Evolutionary conservation across 2,888 invertebrate species (phyloP), one percentile per base, ranked within the genome.

Genomic region (Lissonota sp.): DNA sequence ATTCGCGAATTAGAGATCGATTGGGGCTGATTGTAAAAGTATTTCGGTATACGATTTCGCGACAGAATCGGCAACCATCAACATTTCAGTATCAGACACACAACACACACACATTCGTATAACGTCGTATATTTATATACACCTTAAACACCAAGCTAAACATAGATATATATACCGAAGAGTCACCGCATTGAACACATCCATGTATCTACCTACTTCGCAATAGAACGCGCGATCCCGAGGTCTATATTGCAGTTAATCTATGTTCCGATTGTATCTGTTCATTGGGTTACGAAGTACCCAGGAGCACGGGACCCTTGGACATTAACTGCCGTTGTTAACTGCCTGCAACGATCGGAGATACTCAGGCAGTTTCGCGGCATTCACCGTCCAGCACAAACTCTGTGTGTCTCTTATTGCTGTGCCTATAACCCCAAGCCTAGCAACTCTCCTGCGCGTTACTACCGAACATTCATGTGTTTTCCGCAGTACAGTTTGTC

Each of bases 271-370:
- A 91, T 91, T 90, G 89, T 91, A 91, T 91, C 91, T 90, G 90
- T 86, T 90, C 90, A 90, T 91, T 90, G 90, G 91, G 88, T 88
- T 89, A 90, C 89, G 87, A 89, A 90, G 90, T 90, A 90, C 87
- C 88, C 82, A 83, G 86, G 84, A 86, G 88, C 88, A 88, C 88
- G 88, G 53, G 86, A 5, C 86, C 88, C 87, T 88, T 90, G 90
- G 90, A 91, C 91, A 89, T 91, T 91, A 91, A 91, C 90, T 90
- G 91, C 88, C 89, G 91, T 91, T 91, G 91, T 91, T 90, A 90
- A 81, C 88, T 86, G 90, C 86, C 88, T 90, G 87, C 89, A 90
- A 90, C 87, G 90, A 91, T 90, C 90, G 88, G 84, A 90, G 90
- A 91, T 91, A 91, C 88, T 88, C 84, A 76, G 64, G 51, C 88